Conservation (phyloP, 1,140 invertebrate species). For the Euwallacea similis region DNA sequence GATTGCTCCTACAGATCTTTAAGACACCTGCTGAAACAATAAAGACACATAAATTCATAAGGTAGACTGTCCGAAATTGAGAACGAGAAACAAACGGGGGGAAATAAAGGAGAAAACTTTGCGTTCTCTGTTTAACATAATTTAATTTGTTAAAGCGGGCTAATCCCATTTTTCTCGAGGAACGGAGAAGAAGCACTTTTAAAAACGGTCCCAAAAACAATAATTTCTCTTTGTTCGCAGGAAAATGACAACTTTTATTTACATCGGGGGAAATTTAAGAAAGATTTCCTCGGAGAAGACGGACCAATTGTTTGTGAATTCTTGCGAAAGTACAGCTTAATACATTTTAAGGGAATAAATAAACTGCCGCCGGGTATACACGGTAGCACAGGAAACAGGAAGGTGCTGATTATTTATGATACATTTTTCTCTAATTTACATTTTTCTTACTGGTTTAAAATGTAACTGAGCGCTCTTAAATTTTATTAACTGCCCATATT, state of each 20-base stretch:
- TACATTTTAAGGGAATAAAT: constrained; percentile 51
- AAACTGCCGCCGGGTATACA: constrained; percentile 39
- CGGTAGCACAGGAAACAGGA: constrained; percentile 49
- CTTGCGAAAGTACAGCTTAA: constrained; percentile 49
- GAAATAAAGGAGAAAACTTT: constrained; percentile 25
- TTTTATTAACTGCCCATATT: constrained; percentile 46
- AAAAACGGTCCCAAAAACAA: constrained; percentile 44
- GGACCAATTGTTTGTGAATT: constrained; percentile 50
- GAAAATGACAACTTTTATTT: constrained; percentile 53
- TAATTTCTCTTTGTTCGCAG: constrained; percentile 49
- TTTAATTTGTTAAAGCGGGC: constrained; percentile 38
- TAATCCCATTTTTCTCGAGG: constrained; percentile 37
- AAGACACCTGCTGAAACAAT: not conserved
- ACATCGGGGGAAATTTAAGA: constrained; percentile 53
- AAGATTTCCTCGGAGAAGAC: constrained; percentile 50
- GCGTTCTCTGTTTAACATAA: constrained; percentile 36
- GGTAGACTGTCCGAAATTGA: not conserved
- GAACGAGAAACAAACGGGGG: constrained; percentile 18
- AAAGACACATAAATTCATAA: not conserved
- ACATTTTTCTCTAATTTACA: constrained; percentile 52
- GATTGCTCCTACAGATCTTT: not conserved
- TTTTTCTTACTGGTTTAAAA: constrained; percentile 45
- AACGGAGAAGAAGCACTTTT: constrained; percentile 29
- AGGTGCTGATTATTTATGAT: constrained; percentile 53
- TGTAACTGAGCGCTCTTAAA: constrained; percentile 37